Evolutionary conservation across 2,888 invertebrate species (phyloP).

Genomic region (Rhodophaea formosa): DNA sequence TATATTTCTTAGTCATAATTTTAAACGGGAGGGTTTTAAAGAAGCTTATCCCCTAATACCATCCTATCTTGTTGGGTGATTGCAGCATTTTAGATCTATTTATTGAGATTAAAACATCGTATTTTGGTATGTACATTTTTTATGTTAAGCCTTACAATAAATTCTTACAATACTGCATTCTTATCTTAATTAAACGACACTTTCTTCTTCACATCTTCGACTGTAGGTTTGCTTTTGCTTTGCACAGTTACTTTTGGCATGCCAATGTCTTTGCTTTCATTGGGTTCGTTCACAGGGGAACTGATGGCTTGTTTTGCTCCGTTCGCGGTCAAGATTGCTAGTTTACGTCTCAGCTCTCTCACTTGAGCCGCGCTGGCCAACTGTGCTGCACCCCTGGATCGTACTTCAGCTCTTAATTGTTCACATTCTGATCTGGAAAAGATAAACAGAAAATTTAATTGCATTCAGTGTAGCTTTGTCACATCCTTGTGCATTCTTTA

Average conservation of each 20-base stretch:
- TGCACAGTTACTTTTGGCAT: conserved; percentile 33
- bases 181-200: conserved; percentile 60
- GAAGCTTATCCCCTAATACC: too few relatives aligned
- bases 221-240: conserved; percentile 32
- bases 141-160: conserved; percentile 13
- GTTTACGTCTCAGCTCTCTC: conserved; percentile 59
- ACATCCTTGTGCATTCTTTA: too few relatives aligned
- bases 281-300: conserved; percentile 27
- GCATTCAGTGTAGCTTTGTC: too few relatives aligned
- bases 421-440: conserved; percentile 60
- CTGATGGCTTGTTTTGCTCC: conserved; percentile 24
- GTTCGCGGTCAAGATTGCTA: conserved; percentile 42
- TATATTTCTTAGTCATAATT: too few relatives aligned
- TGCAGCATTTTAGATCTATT: background rate
- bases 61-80: too few relatives aligned
- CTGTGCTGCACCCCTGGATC: conserved; percentile 64
- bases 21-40: background rate
- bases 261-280: conserved; percentile 37
- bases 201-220: conserved; percentile 68
- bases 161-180: conserved; percentile 17
- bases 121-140: background rate
- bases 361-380: conserved; percentile 62
- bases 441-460: background rate
- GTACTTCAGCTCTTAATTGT: conserved; percentile 55
- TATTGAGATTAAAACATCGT: background rate